These are phyloP conservation scores for Scaptomyza cyrtandrae DNA, from an alignment of 2,888 invertebrate species.

Conservation along the genomic window DNA sequence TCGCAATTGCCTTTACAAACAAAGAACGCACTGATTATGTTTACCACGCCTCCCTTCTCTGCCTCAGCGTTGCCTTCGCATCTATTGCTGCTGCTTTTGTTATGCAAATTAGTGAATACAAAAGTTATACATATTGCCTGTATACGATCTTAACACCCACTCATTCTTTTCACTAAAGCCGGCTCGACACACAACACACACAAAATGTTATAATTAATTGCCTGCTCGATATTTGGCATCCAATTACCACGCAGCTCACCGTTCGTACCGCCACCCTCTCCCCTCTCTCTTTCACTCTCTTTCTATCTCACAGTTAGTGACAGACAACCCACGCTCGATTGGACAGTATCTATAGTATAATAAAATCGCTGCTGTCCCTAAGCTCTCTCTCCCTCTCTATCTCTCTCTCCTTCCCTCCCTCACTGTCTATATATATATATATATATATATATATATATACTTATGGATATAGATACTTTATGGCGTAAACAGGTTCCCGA, in stretches of 20 bases:
- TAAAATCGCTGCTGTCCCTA: conserved; percentile 41
- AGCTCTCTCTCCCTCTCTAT: conserved; percentile 3
- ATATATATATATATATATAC: conserved; percentile 28
- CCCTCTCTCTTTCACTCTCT: background rate
- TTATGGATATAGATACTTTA: conserved; percentile 59
- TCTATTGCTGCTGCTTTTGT: conserved; percentile 47
- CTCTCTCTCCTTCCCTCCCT: background rate
- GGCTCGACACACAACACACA: conserved; percentile 27
- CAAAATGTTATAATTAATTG: conserved; percentile 75
- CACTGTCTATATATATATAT: too few relatives aligned
- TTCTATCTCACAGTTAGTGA: conserved; percentile 5
- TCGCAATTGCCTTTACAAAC: conserved; percentile 55
- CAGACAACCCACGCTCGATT: conserved; percentile 53
- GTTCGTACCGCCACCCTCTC: background rate
- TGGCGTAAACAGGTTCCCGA: conserved; percentile 66
- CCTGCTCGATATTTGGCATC: conserved; percentile 67
- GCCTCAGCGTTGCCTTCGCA: background rate
- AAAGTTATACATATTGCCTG: conserved; percentile 16
- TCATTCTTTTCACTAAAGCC: conserved; percentile 26
- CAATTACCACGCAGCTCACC: conserved; percentile 50
- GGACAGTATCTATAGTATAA: conserved; percentile 37
- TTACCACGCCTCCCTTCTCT: conserved; percentile 43
- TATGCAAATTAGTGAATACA: conserved; percentile 58
- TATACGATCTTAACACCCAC: conserved; percentile 63
- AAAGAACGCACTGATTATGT: conserved; percentile 69